phyloP scores from a whole-genome alignment of 2,888 invertebrate species.

The Cosmia pyralina region DNA sequence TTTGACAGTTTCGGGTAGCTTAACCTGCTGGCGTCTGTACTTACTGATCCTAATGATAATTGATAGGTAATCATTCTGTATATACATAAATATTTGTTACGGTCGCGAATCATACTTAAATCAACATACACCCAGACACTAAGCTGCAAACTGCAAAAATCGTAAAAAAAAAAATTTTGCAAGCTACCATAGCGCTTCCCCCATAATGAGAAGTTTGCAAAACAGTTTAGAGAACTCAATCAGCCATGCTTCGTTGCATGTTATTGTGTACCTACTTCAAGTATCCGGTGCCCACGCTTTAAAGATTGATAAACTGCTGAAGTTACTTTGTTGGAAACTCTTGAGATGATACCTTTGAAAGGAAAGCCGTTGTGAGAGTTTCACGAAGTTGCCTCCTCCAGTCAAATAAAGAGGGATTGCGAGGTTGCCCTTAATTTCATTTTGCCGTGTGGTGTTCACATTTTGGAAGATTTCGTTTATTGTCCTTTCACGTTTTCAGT shows the following conservation, averaged over 20 bases:
- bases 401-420: slow-evolving; percentile 75
- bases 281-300: slow-evolving; percentile 58
- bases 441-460: slow-evolving; percentile 48
- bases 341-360: slow-evolving; percentile 73
- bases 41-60: no score
- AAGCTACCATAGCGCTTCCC: no score
- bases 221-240: slow-evolving; percentile 37
- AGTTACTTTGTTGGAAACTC: slow-evolving; percentile 69
- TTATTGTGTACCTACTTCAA: slow-evolving; percentile 34
- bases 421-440: slow-evolving; percentile 67
- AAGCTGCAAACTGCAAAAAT: no score
- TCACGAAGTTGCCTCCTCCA: slow-evolving; percentile 66
- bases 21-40: no score
- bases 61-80: no score
- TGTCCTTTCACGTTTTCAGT: slow-evolving; percentile 60
- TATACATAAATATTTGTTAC: no score
- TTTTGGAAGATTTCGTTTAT: slow-evolving; percentile 65
- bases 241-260: slow-evolving; percentile 46
- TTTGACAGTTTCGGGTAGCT: no score
- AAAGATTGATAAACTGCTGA: slow-evolving; percentile 74
- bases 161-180: no score
- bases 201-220: background rate
- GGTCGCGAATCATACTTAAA: no score
- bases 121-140: no score
- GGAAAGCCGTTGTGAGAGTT: slow-evolving; percentile 62